These are phyloP conservation scores for Leucophora obtusa DNA, from an alignment of 2,888 invertebrate genomes.

Conservation along the genomic window DNA sequence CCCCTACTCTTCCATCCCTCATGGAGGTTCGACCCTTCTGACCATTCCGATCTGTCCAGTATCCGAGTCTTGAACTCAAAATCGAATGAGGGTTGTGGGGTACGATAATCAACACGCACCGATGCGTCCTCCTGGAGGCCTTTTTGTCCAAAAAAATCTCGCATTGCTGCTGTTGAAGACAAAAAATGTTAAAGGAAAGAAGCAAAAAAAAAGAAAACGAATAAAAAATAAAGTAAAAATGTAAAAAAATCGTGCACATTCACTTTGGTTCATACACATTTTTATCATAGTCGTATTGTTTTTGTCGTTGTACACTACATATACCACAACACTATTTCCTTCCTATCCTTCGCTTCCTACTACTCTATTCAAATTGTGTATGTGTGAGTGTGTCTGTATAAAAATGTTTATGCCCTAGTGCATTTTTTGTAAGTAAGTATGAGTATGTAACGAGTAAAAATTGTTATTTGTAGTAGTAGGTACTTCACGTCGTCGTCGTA, in stretches of 20 bases:
- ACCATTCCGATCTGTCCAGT: no score
- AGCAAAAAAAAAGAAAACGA: background rate
- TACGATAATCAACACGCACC: no score
- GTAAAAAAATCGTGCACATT: conserved; percentile 36
- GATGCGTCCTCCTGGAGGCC: no score
- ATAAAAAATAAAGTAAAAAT: background rate
- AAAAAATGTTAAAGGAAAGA: background rate
- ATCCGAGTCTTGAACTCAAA: no score
- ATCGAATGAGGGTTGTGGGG: no score
- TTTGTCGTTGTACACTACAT: background rate
- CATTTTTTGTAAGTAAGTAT: background rate
- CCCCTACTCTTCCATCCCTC: no score
- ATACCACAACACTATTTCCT: conserved; percentile 22
- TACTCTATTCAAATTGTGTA: background rate
- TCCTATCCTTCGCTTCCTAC: conserved; percentile 23
- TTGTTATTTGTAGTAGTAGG: background rate
- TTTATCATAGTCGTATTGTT: background rate
- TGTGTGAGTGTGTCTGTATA: background rate
- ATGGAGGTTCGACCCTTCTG: no score
- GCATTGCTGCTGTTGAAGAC: background rate
- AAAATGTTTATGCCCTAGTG: background rate
- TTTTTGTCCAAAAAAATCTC: no score
- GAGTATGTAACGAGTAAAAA: conserved; percentile 3
- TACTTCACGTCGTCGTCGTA: background rate
- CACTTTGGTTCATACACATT: conserved; percentile 15